These are phyloP conservation scores for Cephus pygmeus DNA, from an alignment of 2,888 invertebrate genomes.

Conservation along the genomic window DNA sequence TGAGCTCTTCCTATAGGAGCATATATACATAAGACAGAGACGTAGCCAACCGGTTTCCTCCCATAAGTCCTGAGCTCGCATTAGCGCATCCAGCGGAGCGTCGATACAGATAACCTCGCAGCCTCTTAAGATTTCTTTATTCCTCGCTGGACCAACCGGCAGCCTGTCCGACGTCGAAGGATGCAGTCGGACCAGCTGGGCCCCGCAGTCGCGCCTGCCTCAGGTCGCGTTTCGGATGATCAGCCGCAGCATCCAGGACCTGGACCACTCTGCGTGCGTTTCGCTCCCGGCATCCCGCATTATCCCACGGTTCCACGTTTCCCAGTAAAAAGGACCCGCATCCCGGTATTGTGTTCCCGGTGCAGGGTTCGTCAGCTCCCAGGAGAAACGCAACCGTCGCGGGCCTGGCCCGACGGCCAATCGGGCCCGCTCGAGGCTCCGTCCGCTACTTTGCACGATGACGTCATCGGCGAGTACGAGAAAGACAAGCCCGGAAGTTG, in stretches of 20 bases:
- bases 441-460: not conserved
- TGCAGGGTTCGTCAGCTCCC: not conserved
- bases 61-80: not conserved
- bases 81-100: not conserved
- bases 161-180: not conserved
- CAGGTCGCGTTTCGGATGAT: too few species aligned
- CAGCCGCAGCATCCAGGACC: too few species aligned
- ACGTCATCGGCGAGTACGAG: not conserved
- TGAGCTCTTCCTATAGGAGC: not conserved
- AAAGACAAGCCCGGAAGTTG: not conserved
- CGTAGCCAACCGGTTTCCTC: not conserved
- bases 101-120: not conserved
- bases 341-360: not conserved
- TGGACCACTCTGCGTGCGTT: too few species aligned
- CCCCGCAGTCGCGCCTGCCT: too few species aligned
- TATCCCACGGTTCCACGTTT: not conserved
- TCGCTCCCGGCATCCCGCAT: not conserved
- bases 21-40: not conserved
- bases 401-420: not conserved
- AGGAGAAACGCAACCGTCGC: not conserved
- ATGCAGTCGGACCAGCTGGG: not conserved
- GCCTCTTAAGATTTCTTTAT: not conserved
- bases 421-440: not conserved
- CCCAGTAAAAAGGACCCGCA: not conserved
- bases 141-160: not conserved